Evolutionary conservation across 1,140 invertebrate species (phyloP), one percentile per base, ranked within the genome.

Genomic region (Littorina saxatilis): DNA sequence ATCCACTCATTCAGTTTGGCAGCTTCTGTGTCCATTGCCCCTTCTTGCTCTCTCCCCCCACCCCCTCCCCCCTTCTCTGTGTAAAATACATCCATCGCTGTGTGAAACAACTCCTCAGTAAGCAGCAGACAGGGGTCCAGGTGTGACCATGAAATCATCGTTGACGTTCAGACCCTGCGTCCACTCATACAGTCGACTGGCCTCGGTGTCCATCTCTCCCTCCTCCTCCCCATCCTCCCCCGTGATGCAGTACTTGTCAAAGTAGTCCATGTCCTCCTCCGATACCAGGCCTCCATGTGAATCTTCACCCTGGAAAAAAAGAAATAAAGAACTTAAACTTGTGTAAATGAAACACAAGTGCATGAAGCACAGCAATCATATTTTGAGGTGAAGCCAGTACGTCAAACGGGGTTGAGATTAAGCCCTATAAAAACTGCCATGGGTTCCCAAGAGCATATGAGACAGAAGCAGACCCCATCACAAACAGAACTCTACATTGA

Each of bases 111-210:
- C n/a, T n/a, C n/a, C 20, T 55, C 27, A 66, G 47, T 50, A 50
- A 4, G n/a, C 61, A 15, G 78, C 32, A 27, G 43, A 29, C n/a
- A 50, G 4, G 29, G 87, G 72, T 52, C 87, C 70, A 13, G 88
- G 88, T 20, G 90, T 90, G 35, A 85, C 82, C n/a, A 89, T 85
- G 35, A 89, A 58, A 37, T 90, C 89, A 82, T 91, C 91, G 83
- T 89, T 87, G 52, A 91, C 87, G 2, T 87, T 90, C 15, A 92
- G 81, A 75, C 89, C 88, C 79, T 92, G 90, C 47, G 91, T 91
- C 91, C 91, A 92, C 79, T 92, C 86, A 77, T 92, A 92, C 13
- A 92, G 87, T 79, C 89, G 86, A 72, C 87, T 84, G 13, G 90
- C 91, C 78, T 92, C 91, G 27, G 85, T 81, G 72, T 92, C 91